phyloP scores from a whole-genome alignment of 2,888 invertebrate genomes.

The Eupithecia inturbata region DNA sequence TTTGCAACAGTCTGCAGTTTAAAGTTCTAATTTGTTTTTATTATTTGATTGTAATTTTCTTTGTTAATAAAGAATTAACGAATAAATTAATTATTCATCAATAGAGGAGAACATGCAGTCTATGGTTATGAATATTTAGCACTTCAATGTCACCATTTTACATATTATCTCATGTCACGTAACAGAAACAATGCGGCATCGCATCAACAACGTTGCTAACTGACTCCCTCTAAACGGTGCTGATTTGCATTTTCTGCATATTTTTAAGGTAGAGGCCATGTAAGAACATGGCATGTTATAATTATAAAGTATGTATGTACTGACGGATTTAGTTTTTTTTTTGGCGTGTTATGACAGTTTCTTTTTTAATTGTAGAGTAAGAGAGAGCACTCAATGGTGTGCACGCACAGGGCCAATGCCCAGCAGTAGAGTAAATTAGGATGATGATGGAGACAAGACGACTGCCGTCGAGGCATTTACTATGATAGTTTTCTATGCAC shows the following conservation, averaged over 20 bases:
- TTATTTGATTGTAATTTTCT: too few species aligned
- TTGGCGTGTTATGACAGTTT: too few species aligned
- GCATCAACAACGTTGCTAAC: neutral
- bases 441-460: neutral
- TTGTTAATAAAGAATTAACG: too few species aligned
- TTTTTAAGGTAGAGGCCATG: neutral
- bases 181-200: conserved; percentile 1
- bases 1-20: too few species aligned
- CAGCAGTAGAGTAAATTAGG: neutral
- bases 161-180: conserved; percentile 9
- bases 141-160: neutral
- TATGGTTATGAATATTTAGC: neutral
- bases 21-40: too few species aligned
- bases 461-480: too few species aligned
- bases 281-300: neutral
- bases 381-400: neutral
- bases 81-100: too few species aligned
- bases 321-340: too few species aligned
- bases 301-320: too few species aligned
- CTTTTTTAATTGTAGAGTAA: too few species aligned
- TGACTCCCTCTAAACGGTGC: neutral
- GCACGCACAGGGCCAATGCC: neutral
- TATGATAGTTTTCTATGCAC: too few species aligned
- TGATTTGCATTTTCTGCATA: conserved; percentile 1
- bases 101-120: neutral